phyloP scores from a whole-genome alignment of 2,113 vertebrate species.

The Planiliza haematocheilus region DNA sequence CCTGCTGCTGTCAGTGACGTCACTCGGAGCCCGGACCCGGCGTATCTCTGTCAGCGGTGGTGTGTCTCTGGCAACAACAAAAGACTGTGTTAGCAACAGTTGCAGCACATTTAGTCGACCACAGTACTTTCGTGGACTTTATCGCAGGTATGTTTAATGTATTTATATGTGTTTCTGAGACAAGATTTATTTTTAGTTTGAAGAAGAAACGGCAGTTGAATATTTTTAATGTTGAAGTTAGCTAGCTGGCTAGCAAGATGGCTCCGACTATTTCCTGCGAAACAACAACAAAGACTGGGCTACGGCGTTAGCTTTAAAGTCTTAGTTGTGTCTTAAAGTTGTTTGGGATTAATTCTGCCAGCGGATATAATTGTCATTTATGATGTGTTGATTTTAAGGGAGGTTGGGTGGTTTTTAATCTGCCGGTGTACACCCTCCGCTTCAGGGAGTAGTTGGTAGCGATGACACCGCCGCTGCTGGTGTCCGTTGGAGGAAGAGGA shows the following conservation, averaged over 20 bases:
- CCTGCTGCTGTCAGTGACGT: constrained; percentile 37
- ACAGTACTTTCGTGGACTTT: fast-evolving
- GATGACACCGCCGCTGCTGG: constrained; percentile 43
- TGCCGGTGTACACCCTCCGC: not conserved
- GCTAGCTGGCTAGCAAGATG: constrained; percentile 48
- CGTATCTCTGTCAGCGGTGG: not conserved
- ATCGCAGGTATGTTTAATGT: constrained; percentile 43
- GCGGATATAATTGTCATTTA: fast-evolving
- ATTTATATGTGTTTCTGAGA: no score
- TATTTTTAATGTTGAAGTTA: constrained; percentile 15
- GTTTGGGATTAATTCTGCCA: no score
- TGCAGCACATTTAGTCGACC: not conserved
- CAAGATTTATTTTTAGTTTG: not conserved
- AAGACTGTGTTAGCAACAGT: constrained; percentile 12
- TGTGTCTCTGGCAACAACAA: constrained; percentile 44
- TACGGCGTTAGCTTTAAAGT: not conserved
- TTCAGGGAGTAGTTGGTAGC: constrained; percentile 10
- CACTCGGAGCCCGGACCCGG: constrained; percentile 59
- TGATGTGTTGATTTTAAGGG: not conserved
- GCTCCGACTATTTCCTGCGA: constrained; percentile 51
- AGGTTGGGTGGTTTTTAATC: not conserved
- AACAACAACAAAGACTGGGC: constrained; percentile 31
- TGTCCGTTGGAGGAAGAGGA: constrained; percentile 66
- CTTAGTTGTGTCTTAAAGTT: not conserved
- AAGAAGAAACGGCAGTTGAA: not conserved